Conservation (phyloP, 1,140 invertebrate species). For the Bathynomus jamesi region DNA sequence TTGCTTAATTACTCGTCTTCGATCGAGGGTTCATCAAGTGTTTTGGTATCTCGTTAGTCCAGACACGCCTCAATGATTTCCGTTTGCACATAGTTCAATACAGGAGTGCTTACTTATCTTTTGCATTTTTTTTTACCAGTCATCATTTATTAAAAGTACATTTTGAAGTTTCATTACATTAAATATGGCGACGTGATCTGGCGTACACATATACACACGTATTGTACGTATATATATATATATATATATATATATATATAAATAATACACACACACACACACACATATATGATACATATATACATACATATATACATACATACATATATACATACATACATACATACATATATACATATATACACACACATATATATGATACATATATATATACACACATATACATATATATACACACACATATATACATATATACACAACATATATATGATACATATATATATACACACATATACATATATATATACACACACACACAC, state of each 20-base stretch:
- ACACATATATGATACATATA: background rate
- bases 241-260: slow-evolving; percentile 1
- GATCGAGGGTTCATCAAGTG: background rate
- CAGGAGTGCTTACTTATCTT: background rate
- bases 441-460: too few relatives aligned
- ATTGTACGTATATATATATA: background rate
- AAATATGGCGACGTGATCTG: background rate
- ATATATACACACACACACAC: background rate
- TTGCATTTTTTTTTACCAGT: background rate
- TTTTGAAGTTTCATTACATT: too few relatives aligned
- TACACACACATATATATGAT: background rate
- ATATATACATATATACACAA: background rate
- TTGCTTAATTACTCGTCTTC: background rate
- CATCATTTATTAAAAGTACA: background rate
- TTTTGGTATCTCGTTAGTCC: background rate
- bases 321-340: background rate
- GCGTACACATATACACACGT: background rate
- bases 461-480: background rate
- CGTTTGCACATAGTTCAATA: background rate
- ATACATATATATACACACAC: background rate
- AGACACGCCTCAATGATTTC: background rate
- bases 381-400: background rate
- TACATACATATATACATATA: background rate
- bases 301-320: background rate
- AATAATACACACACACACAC: background rate